Evolutionary conservation across 2,888 invertebrate species (phyloP).

Genomic region (Catocala nupta): DNA sequence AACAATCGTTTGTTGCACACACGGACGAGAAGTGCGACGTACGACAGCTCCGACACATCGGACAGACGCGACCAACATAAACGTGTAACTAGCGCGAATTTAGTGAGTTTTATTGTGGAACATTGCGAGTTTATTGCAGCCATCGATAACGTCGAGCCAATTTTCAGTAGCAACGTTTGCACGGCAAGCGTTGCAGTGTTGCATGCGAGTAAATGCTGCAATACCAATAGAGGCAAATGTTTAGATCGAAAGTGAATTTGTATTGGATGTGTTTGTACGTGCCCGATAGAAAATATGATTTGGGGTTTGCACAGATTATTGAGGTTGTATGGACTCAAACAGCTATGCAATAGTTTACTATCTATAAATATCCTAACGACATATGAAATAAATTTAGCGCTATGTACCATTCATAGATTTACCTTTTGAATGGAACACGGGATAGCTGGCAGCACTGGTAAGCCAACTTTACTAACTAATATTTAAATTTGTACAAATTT

Average conservation of each 20-base stretch:
- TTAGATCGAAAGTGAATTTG: slow-evolving; percentile 49
- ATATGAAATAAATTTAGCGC: too few relatives aligned
- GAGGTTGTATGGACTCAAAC: neutral
- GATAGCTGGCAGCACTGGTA: too few relatives aligned
- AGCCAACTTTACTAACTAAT: too few relatives aligned
- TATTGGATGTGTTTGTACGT: slow-evolving; percentile 42
- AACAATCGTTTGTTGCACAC: neutral
- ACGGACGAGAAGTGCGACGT: neutral
- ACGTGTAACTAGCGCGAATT: slow-evolving; percentile 35
- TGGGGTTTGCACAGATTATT: slow-evolving; percentile 10
- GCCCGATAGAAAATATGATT: slow-evolving; percentile 22
- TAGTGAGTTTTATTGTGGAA: slow-evolving; percentile 42
- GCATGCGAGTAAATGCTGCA: slow-evolving; percentile 40
- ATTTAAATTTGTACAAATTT: too few relatives aligned
- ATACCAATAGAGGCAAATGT: slow-evolving; percentile 41
- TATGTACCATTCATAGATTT: too few relatives aligned
- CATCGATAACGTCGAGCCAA: slow-evolving; percentile 53
- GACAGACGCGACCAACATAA: slow-evolving; percentile 26
- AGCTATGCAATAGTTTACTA: neutral
- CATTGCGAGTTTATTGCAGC: slow-evolving; percentile 49
- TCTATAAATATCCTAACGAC: too few relatives aligned
- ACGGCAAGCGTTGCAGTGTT: slow-evolving; percentile 27
- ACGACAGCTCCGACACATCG: slow-evolving; percentile 5
- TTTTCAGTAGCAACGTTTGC: slow-evolving; percentile 50
- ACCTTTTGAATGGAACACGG: too few relatives aligned